phyloP scores from a whole-genome alignment of 2,888 invertebrate species.

The Eupelmus urozonus region DNA sequence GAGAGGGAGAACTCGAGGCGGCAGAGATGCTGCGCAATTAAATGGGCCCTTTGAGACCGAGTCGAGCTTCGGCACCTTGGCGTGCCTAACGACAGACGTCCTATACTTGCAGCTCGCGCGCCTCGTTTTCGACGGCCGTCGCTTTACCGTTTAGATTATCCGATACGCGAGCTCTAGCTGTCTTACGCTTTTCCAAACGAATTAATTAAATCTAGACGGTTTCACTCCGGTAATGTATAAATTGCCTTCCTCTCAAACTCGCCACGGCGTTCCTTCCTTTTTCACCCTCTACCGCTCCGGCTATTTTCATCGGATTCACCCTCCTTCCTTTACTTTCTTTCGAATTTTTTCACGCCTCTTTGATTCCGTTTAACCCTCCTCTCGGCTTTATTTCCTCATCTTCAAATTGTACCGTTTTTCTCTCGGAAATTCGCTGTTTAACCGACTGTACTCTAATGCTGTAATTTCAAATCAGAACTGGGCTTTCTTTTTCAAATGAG shows the following conservation, averaged over 20 bases:
- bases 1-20: neutral
- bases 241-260: neutral
- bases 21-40: slow-evolving; percentile 47
- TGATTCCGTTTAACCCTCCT: no score
- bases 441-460: no score
- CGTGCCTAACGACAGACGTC: slow-evolving; percentile 11
- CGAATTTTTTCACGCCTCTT: neutral
- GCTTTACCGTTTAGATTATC: slow-evolving; percentile 35
- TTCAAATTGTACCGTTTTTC: neutral
- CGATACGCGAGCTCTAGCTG: neutral
- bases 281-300: no score
- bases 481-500: no score
- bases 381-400: neutral
- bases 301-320: neutral
- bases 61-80: slow-evolving; percentile 17
- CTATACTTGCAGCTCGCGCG: neutral
- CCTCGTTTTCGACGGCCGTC: slow-evolving; percentile 24
- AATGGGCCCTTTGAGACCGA: slow-evolving; percentile 34
- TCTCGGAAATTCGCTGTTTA: neutral
- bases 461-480: no score
- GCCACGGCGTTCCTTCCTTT: neutral
- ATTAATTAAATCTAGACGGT: slow-evolving; percentile 43
- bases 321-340: neutral
- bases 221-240: neutral
- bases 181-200: slow-evolving; percentile 9